phyloP scores from a whole-genome alignment of 2,888 invertebrate species.

The Stenolophus ochropezus region DNA sequence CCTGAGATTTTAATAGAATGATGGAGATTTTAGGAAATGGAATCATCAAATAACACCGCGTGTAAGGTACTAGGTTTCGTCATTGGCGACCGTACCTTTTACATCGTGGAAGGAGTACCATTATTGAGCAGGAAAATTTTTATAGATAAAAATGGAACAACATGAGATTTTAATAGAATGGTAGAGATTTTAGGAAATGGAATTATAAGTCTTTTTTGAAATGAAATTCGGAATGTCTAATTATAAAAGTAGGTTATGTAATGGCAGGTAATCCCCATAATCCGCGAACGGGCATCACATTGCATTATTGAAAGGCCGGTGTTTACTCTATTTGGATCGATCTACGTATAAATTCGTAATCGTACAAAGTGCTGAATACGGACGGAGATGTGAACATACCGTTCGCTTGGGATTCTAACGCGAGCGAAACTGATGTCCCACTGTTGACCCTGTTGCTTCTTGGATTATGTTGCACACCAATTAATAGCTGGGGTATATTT shows the following conservation, averaged over 20 bases:
- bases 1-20: too few relatives aligned
- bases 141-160: too few relatives aligned
- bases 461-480: neutral
- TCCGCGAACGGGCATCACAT: conserved; percentile 14
- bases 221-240: too few relatives aligned
- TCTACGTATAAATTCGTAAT: conserved; percentile 31
- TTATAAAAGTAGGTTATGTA: conserved; percentile 1
- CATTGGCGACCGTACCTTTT: too few relatives aligned
- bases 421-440: neutral
- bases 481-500: neutral
- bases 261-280: neutral
- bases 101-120: too few relatives aligned
- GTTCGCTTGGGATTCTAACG: neutral
- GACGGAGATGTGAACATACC: neutral
- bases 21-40: too few relatives aligned
- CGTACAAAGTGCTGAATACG: conserved; percentile 25
- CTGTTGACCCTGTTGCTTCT: neutral
- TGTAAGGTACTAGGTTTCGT: too few relatives aligned
- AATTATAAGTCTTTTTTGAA: too few relatives aligned
- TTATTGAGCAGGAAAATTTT: too few relatives aligned
- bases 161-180: too few relatives aligned
- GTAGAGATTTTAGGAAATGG: too few relatives aligned
- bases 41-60: too few relatives aligned
- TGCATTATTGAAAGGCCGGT: conserved; percentile 10
- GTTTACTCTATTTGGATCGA: conserved; percentile 11